Conservation (phyloP, 2,797 vertebrate species). For the Xiphophorus birchmanni region DNA sequence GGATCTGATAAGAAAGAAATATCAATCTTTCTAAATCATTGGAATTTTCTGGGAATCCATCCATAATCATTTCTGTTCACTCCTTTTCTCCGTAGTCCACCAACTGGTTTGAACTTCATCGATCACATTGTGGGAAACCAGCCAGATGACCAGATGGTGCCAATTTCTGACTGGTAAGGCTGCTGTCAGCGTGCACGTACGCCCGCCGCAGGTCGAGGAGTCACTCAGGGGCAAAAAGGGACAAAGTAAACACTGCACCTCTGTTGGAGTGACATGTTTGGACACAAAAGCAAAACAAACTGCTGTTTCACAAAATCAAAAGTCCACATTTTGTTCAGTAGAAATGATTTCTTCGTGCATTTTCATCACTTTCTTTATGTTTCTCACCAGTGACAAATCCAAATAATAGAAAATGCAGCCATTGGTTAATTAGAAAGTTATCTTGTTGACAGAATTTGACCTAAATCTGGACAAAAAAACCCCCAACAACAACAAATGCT, state of each 20-base stretch:
- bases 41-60: not conserved
- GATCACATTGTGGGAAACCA: constrained; percentile 90
- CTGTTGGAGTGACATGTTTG: not conserved
- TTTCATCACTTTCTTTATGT: not conserved
- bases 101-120: constrained; percentile 78
- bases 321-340: not conserved
- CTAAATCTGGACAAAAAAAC: not conserved
- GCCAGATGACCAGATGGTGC: constrained; percentile 85
- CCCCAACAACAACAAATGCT: not conserved
- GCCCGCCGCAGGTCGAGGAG: constrained; percentile 22
- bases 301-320: not conserved
- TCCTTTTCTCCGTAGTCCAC: constrained; percentile 69
- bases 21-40: not conserved
- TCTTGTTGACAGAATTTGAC: not conserved
- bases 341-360: not conserved
- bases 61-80: not conserved
- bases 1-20: not conserved
- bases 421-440: not conserved
- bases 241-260: constrained; percentile 52
- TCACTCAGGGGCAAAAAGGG: constrained; percentile 47
- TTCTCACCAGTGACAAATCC: not conserved
- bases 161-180: constrained; percentile 83
- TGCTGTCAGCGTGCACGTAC: constrained; percentile 56
- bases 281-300: not conserved
- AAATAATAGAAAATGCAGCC: not conserved